phyloP scores from a whole-genome alignment of 2,113 vertebrate genomes.

The Lanius ludovicianus region DNA sequence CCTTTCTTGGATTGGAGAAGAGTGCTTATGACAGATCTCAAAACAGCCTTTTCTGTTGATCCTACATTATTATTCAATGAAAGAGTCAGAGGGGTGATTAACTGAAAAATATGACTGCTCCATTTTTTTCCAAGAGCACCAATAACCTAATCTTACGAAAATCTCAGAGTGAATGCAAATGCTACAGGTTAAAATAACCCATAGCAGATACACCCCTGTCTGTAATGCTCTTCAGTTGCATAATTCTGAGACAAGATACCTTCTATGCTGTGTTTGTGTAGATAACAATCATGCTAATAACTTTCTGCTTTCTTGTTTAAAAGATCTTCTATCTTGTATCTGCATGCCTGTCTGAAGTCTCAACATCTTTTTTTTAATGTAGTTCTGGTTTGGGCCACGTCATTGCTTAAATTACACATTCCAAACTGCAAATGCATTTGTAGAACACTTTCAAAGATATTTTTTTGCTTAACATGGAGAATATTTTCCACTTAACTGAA shows the following conservation, averaged over 20 bases:
- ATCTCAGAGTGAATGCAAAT: not conserved
- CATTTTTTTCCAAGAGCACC: not conserved
- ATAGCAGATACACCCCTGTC: not conserved
- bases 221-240: not conserved
- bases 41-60: not conserved
- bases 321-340: not conserved
- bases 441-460: rapidly evolving
- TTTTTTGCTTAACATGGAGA: not conserved
- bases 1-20: not conserved
- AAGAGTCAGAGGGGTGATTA: not conserved
- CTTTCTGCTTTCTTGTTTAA: not conserved
- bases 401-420: not conserved
- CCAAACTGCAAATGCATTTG: not conserved
- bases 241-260: not conserved
- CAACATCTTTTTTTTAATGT: not conserved
- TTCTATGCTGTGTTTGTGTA: not conserved
- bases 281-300: not conserved
- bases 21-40: not conserved
- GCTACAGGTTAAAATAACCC: not conserved
- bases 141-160: not conserved
- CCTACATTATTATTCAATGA: not conserved
- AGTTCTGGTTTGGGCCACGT: not conserved
- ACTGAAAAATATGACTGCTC: not conserved
- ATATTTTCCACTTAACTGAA: not conserved
- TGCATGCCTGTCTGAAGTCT: not conserved